Evolutionary conservation across 2,113 vertebrate species (phyloP), one percentile per base, ranked within the genome.

Genomic region (Oncorhynchus kisutch): DNA sequence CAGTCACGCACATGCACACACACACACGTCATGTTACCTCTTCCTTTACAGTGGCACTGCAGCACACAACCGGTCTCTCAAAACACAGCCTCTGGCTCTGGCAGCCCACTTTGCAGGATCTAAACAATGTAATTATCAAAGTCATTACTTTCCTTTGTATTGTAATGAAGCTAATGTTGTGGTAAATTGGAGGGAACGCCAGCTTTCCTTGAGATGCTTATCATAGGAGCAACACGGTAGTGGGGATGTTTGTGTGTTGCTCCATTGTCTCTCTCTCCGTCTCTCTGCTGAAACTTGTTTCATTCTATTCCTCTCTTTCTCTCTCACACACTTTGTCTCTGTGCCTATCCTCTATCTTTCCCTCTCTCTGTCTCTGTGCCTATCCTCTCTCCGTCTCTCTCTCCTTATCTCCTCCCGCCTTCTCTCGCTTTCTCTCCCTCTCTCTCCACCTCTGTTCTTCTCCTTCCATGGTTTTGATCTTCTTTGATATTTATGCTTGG

Each of bases 141-240:
- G 80, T 73, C 79, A 86, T 89, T 88, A 87, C 73, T 64, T 54
- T 72, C 79, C 72, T 69, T 74, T 87, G 79, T 82, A 31, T 85
- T 76, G 75, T 82, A 82, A 89, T 84, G 82, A 83, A 81, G 39
- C 84, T 89, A 90, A 90, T 90, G 87, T 87, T 88, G 84, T 90
- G 85, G 69, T 73, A 90, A 88, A 88, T 86, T 88, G 85, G 76
- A 18, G 72, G n/a, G 73, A 84, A 83, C 76, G 78, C 77, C 48
- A 77, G 67, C 77, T 85, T 84, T 88, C 80, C 76, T 78, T 70
- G 72, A 84, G 77, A 75, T 70, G 24, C 74, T 79, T 84, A 80
- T 82, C 71, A 75, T 34, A 75, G 80, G 81, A 81, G 64, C 81
- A 82, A 79, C 76, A 74, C 79, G 75, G 84, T 80, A 77, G 20